Base-by-base conservation (phyloP, 2,113 vertebrate genomes). In the Numenius arquata region DNA sequence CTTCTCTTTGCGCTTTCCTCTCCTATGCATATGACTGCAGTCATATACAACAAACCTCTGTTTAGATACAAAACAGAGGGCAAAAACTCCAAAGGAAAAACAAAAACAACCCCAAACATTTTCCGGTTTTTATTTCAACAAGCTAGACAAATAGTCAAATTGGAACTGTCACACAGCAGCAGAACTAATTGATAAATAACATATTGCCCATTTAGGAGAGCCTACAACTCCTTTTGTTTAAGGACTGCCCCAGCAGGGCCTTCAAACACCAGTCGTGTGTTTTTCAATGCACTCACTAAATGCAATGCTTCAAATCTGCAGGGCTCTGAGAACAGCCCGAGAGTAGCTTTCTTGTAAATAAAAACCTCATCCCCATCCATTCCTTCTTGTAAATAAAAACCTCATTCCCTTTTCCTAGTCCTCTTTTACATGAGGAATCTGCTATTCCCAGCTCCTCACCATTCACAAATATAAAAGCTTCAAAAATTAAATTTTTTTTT, bases 71-170 rank as follows among this genome's bases (percentile, higher is more conserved):
- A 71, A 90, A 62, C 13, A 26, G 20, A 55, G 30, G 34, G 9
- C 11, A 78, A 91, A 62, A 40, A 25, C 32, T 11, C 18, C 34
- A 58, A 83, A 75, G 40, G 15, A 66, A 81, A 78, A 75, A 43
- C 21, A 80, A 41, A 41, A 71, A 17, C n/a, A n/a, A 30, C 34
- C 45, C 17, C 21, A 32, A 38, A 29, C 3, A 1, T 78, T 70
- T 92, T 80, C 48, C 55, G 72, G 53, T 38, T 72, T 32, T 56
- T 59, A 80, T 85, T 95, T 77, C 87, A 93, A 61, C 20, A 68
- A 70, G 66, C 41, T 23, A 80, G 58, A n/a, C 15, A 50, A n/a
- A 58, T 0, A 70, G 62, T 62, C 79, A 91, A 75, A 65, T 50
- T 71, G 32, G 9, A 84, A 66, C 75, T 80, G 22, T 62, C 85